A percentile compares a stretch with the other conserved stretches of the same genome.
Evolutionary conservation across 2,888 invertebrate genomes (phyloP).

Genomic region (Linyphia triangularis): DNA sequence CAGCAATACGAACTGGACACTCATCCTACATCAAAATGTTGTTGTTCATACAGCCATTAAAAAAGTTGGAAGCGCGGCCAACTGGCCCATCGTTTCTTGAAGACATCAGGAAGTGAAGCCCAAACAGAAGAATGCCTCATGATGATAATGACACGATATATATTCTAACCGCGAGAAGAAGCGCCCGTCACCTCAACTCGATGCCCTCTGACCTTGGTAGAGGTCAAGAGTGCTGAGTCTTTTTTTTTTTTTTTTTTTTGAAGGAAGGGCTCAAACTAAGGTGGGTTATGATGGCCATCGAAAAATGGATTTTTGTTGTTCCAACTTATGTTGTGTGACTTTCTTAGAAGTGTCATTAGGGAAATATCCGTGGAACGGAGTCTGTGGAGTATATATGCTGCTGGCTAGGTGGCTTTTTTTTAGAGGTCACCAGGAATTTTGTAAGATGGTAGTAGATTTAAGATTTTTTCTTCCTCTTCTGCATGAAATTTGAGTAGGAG

Average conservation of each 20-base stretch:
- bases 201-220: background rate
- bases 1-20: too few relatives aligned
- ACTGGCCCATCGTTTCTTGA: too few relatives aligned
- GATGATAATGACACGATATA: background rate
- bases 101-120: background rate
- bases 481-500: background rate
- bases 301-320: background rate
- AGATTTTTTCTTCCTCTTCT: background rate
- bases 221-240: background rate
- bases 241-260: too few relatives aligned
- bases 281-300: background rate
- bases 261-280: too few relatives aligned
- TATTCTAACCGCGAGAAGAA: background rate
- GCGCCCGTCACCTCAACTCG: background rate
- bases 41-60: too few relatives aligned
- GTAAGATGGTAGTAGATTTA: background rate
- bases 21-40: too few relatives aligned
- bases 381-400: background rate
- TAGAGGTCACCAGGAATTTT: background rate
- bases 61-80: background rate
- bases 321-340: background rate
- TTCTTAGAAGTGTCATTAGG: background rate
- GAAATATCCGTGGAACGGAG: background rate
- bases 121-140: background rate
- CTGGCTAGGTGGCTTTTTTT: too few relatives aligned